Evolutionary conservation across 1,140 invertebrate species (phyloP), one percentile per base, ranked within the genome.

Genomic region (Teleopsis dalmanni): DNA sequence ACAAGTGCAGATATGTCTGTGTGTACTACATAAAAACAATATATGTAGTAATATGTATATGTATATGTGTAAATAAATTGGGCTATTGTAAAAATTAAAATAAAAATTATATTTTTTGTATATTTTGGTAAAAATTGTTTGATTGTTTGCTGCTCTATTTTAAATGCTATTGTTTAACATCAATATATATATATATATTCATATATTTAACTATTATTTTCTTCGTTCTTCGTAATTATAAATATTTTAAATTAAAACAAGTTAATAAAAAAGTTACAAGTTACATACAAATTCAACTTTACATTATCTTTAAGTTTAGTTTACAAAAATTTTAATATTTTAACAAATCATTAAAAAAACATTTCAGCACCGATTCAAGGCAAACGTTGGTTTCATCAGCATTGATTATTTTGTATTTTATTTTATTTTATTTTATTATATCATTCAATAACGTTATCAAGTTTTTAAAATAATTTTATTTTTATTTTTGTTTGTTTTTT

Each of bases 321-420:
- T n/a, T n/a, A n/a, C n/a, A n/a, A n/a, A n/a, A n/a, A n/a, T n/a
- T n/a, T n/a, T n/a, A 34, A n/a, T 34, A 34, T 34, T 16, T 34
- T 16, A n/a, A n/a, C 16, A 34, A n/a, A n/a, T 34, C n/a, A n/a
- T 34, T 34, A 6, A 63, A 63, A 59, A 64, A 67, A 67, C 58
- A 67, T 67, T 67, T 67, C 64, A 67, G 64, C 64, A 67, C 64
- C 64, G 57, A 65, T 58, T 67, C 62, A 67, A 64, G 64, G 64
- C 64, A 67, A 67, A 62, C 50, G 40, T 38, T 26, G 35, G 13
- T 16, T 25, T 38, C n/a, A 50, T 47, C 52, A 55, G 50, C 42
- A 48, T 50, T 51, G 54, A 54, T 41, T 51, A 41, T 48, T 49
- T 23, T 34, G 38, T 43, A 43, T 41, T 21, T 35, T 14, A 27